Evolutionary conservation across 2,888 invertebrate species (phyloP), one percentile per base, ranked within the genome.

Genomic region (Brenthis ino): DNA sequence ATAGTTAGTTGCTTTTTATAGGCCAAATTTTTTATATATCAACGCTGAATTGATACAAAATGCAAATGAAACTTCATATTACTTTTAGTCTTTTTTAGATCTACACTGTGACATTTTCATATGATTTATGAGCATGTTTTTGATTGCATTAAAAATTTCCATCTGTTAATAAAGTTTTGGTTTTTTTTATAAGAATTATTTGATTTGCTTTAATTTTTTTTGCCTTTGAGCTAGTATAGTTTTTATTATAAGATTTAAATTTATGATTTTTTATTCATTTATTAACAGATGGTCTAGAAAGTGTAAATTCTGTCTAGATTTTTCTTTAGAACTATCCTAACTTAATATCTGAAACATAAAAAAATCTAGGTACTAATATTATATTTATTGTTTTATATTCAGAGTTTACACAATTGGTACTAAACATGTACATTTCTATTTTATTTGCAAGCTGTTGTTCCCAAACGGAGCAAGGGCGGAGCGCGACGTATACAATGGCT

Each of bases 391-490:
- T 24, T 55, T 57, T 14, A 20, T 53, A 57, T 53, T 64, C 61
- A 63, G 71, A 72, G 64, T 71, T 68, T 69, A 56, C 67, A 67
- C 71, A 33, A 67, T 53, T 58, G 33, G 64, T 69, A 71, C 50
- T 69, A 69, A 71, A 71, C 16, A 56, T 69, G 74, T 77, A 74
- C 70, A 73, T 72, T 77, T 77, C 78, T 79, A 81, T 85, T 85
- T 86, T 83, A 82, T 86, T 90, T 88, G 87, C 89, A 88, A 90
- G 88, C 87, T 88, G 88, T 89, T 88, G 81, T 88, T 82, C 81
- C 80, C 82, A 80, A 81, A 74, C 77, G 85, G 85, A 84, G 72
- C 81, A 82, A 77, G 81, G 85, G 80, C 83, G 82, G 85, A 85
- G 80, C 80, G 78, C 83, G 83, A 88, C 85, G 81, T 85, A 86